A percentile compares a stretch with the other conserved stretches of the same genome.
Conservation (phyloP, 2,888 invertebrate genomes). For the Leptopilina myrica region DNA sequence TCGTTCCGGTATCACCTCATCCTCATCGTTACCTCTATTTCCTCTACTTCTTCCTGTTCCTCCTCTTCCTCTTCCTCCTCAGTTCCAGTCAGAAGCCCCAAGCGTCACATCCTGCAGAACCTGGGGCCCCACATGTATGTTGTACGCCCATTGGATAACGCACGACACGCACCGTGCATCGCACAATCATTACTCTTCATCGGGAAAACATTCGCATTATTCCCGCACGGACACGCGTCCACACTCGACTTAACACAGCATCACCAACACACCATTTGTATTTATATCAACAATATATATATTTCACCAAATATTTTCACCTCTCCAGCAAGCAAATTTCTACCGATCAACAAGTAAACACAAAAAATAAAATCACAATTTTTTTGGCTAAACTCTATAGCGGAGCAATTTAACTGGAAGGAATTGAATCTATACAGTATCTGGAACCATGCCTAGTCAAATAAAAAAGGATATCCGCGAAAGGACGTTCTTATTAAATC, state of each 20-base stretch:
- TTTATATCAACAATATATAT: too few species aligned
- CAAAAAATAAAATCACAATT: background rate
- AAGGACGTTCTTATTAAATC: slow-evolving; percentile 13
- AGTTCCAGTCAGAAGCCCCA: slow-evolving; percentile 46
- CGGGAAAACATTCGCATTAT: slow-evolving; percentile 55
- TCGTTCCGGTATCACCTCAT: slow-evolving; percentile 34
- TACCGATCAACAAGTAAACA: slow-evolving; percentile 33
- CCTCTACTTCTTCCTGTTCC: slow-evolving; percentile 37
- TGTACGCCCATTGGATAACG: slow-evolving; percentile 58
- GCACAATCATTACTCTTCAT: slow-evolving; percentile 51
- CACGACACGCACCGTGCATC: slow-evolving; percentile 59
- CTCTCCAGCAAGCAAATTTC: slow-evolving; percentile 11
- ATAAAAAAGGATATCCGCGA: slow-evolving; percentile 31
- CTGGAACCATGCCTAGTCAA: slow-evolving; percentile 34
- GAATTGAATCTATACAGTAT: slow-evolving; percentile 9
- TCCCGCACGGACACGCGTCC: slow-evolving; percentile 54
- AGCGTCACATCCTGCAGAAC: slow-evolving; percentile 53
- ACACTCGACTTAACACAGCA: slow-evolving; percentile 45
- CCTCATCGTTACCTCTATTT: slow-evolving; percentile 33
- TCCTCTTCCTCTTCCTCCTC: slow-evolving; percentile 45
- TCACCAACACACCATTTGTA: slow-evolving; percentile 10
- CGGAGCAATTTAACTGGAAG: background rate
- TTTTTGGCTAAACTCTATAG: slow-evolving; percentile 38
- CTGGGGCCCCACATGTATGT: slow-evolving; percentile 44
- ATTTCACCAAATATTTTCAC: background rate